Evolutionary conservation across 1,140 invertebrate genomes (phyloP), one percentile per base, ranked within the genome.

Genomic region (Neodiprion pinetum): DNA sequence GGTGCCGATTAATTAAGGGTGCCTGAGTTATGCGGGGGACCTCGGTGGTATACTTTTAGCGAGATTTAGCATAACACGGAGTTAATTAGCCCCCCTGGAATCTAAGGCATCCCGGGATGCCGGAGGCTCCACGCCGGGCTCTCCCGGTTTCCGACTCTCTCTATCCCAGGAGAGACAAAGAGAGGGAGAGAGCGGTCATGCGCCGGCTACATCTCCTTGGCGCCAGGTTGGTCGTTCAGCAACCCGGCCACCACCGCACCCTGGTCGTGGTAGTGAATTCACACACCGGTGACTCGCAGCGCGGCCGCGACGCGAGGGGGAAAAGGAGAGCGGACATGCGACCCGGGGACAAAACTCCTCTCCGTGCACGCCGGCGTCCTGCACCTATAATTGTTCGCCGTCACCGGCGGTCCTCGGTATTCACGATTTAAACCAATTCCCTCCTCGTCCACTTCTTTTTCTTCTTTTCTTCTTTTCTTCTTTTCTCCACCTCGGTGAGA

Each of bases 31-130:
- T 69, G 28, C 40, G n/a, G 12, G 1, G 28, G 28, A 40, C 28
- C 28, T 40, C 28, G 23, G 10, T 14, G 70, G 74, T 82, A 61
- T 82, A 82, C 84, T 83, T 84, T 84, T 82, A 81, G 80, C 78
- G 71, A 70, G 80, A 83, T 80, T 87, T 84, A 81, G 82, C 84
- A 85, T 85, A 85, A 84, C 82, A 80, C 80, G 78, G 77, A 81
- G 83, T 84, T 87, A 86, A 87, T 87, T 87, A 87, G 83, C 78
- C 77, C 80, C 77, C 78, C 76, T 21, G 85, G 85, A 86, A 87
- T 87, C 79, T 81, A 82, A 81, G 80, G 84, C 76, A 85, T 83
- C 71, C 72, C 69, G 72, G 28, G 28, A 40, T 40, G 28, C 1
- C 5, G 28, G 28, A 76, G 80, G 74, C 66, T 79, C 14, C 9